Evolutionary conservation across 2,888 invertebrate genomes (phyloP), one percentile per base, ranked within the genome.

Genomic region (Lasioglossum vierecki): DNA sequence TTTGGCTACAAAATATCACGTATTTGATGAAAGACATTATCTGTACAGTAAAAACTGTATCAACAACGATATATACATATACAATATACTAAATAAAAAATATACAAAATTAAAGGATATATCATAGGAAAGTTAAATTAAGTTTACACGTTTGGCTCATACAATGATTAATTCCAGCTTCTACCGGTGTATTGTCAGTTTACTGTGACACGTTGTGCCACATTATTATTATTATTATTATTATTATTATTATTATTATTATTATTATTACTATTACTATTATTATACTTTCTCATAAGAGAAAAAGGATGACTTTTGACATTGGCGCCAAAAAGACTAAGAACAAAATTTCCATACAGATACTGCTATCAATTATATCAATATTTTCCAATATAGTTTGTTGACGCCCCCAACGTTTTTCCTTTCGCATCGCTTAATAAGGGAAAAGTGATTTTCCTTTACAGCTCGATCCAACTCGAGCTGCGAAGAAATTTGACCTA

Each of bases 101-200:
- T 82, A 82, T 84, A 87, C 4, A 35, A 82, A 86, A 53, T 76
- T 60, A 80, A 83, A 76, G 22, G 18, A 80, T 80, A 71, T 79
- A 79, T 86, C 41, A 15, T 89, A 84, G 46, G 80, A 76, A 82
- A 84, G 41, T 46, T 83, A 84, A 79, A 30, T 82, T 83, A 83
- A 73, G 82, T 53, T 81, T 87, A 83, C 78, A 13, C 63, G 77
- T 84, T 87, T 86, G 77, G 79, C 82, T 88, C 84, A 41, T 88
- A 90, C 63, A 78, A 22, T 68, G 70, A 81, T 80, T 85, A 77
- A 86, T 84, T 80, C 85, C 83, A 88, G 91, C 89, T 86, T 88
- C 83, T 88, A 87, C 88, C 81, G 84, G 73, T 76, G 84, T 92
- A 91, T 92, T 91, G 91, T 91, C 91, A 71, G 57, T 82, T 89